Evolutionary conservation across 2,797 vertebrate species (phyloP).

Genomic region (Pangasius macronema): DNA sequence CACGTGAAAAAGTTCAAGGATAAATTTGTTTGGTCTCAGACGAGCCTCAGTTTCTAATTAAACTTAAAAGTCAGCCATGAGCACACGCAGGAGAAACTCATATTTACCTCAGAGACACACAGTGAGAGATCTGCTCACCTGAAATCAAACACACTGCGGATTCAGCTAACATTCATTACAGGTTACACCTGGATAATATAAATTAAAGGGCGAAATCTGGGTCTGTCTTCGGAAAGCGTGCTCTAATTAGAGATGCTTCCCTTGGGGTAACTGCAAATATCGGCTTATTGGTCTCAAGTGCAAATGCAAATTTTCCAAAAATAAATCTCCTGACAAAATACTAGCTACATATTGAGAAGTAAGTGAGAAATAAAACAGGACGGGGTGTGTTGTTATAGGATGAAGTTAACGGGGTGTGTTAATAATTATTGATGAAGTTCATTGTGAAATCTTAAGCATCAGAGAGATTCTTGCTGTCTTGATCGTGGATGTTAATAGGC

Average conservation of each 20-base stretch:
- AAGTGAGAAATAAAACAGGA: background rate
- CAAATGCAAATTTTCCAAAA: background rate
- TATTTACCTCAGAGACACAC: background rate
- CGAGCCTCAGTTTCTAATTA: background rate
- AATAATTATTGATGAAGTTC: too few species aligned
- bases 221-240: background rate
- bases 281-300: background rate
- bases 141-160: conserved; percentile 1
- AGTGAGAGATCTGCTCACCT: conserved; percentile 1
- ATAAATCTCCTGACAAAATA: background rate
- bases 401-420: too few species aligned
- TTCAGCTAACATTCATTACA: background rate
- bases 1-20: background rate
- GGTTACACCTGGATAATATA: background rate
- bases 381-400: too few species aligned
- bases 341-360: background rate
- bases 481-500: background rate
- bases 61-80: background rate
- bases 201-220: background rate
- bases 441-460: background rate
- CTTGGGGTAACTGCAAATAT: background rate
- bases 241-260: background rate
- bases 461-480: background rate
- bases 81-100: background rate
- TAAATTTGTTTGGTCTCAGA: background rate